phyloP scores from a whole-genome alignment of 92 coral and sea anemone genomes.

The Porites cylindrica region DNA sequence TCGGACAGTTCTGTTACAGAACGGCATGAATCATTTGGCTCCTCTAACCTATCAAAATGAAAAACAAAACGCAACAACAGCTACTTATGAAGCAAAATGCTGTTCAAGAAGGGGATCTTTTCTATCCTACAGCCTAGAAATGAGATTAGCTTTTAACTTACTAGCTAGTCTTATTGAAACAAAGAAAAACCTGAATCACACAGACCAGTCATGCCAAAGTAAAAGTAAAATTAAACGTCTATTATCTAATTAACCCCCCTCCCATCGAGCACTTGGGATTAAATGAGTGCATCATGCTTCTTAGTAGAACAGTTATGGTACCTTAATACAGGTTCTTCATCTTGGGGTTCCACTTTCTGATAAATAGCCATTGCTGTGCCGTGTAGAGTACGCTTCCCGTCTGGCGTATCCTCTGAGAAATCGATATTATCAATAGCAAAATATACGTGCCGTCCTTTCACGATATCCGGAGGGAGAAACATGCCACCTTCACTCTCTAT shows the following conservation, averaged over 20 bases:
- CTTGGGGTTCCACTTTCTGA: constrained; percentile 55
- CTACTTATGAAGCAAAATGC: background rate
- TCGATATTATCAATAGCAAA: constrained; percentile 54
- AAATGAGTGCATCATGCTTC: too few relatives aligned
- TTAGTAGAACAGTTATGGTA: background rate
- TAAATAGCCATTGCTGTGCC: constrained; percentile 78
- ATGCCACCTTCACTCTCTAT: constrained; percentile 47
- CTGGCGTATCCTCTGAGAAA: constrained; percentile 64
- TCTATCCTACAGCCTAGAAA: too few relatives aligned
- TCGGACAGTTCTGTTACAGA: constrained; percentile 31
- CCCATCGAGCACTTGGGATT: too few relatives aligned
- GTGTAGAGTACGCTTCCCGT: constrained; percentile 68
- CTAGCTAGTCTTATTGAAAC: too few relatives aligned
- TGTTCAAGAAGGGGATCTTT: too few relatives aligned
- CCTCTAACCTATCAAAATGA: constrained; percentile 25
- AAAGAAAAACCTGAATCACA: too few relatives aligned
- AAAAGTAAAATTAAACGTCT: too few relatives aligned
- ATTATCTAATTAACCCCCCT: too few relatives aligned
- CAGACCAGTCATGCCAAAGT: too few relatives aligned
- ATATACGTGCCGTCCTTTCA: constrained; percentile 48
- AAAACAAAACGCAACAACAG: background rate
- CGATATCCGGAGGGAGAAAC: constrained; percentile 60
- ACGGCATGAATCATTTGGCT: constrained; percentile 30
- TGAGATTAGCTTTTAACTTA: too few relatives aligned
- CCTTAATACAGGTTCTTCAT: constrained; percentile 45